Conservation (phyloP, 2,888 invertebrate genomes). For the Drosophila nigricruria region DNA sequence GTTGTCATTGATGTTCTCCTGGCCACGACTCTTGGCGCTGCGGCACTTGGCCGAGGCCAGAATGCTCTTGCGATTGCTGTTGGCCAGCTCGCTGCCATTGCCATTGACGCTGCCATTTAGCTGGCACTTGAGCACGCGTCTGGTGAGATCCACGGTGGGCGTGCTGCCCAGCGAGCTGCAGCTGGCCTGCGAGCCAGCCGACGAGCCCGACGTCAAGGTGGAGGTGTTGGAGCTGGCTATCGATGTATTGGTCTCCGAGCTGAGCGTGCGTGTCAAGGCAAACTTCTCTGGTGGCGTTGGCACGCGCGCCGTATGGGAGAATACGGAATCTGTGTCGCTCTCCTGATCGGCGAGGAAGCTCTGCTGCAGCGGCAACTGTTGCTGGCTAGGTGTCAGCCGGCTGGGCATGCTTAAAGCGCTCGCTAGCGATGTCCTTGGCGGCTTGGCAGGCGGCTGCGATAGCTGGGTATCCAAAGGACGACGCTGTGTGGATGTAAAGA, state of each 20-base stretch:
- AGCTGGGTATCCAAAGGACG: conserved; percentile 70
- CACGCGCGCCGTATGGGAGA: conserved; percentile 90
- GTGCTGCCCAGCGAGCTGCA: conserved; percentile 89
- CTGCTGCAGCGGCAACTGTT: conserved; percentile 32
- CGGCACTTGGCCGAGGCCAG: conserved; percentile 94
- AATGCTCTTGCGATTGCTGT: conserved; percentile 92
- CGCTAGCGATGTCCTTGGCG: conserved; percentile 83
- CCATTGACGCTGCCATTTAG: conserved; percentile 73
- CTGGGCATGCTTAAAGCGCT: conserved; percentile 45
- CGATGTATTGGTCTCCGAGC: conserved; percentile 91
- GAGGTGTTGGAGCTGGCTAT: conserved; percentile 90
- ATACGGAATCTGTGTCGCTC: conserved; percentile 93
- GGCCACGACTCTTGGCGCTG: conserved; percentile 88
- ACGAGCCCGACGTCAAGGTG: conserved; percentile 90
- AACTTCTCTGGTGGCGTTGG: conserved; percentile 87
- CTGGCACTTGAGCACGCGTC: conserved; percentile 89
- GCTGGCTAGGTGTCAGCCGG: conserved; percentile 38
- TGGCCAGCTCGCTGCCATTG: conserved; percentile 29
- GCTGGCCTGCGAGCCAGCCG: conserved; percentile 91
- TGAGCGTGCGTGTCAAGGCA: conserved; percentile 88
- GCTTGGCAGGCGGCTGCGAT: conserved; percentile 81
- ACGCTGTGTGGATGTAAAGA: conserved; percentile 59
- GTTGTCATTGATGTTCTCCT: conserved; percentile 85
- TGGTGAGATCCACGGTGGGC: conserved; percentile 88
- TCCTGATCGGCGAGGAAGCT: conserved; percentile 74